Percentiles rank a stretch among this genome's conserved stretches.
These are phyloP conservation scores for Slavum lentiscoides DNA, from an alignment of 2,888 invertebrate genomes.

Conservation along the genomic window DNA sequence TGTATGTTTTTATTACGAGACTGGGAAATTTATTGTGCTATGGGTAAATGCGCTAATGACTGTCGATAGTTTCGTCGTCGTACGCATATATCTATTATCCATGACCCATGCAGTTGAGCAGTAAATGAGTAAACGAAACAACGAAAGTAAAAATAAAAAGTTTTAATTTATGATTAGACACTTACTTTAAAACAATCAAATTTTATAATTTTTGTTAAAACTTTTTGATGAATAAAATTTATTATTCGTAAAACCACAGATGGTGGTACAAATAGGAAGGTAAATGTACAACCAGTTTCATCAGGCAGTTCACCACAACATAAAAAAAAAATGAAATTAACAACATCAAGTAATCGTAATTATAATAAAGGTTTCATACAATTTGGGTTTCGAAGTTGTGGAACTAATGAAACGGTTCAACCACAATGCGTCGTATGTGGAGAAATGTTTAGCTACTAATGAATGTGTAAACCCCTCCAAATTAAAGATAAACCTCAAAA, in stretches of 20 bases:
- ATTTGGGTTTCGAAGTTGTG: slow-evolving; percentile 3
- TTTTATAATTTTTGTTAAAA: neutral
- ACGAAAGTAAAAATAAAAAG: neutral
- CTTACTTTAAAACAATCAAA: neutral
- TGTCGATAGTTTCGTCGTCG: no score
- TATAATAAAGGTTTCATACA: neutral
- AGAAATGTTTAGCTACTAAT: slow-evolving; percentile 6
- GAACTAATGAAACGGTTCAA: neutral
- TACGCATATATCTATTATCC: no score
- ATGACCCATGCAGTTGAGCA: no score
- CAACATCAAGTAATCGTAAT: slow-evolving; percentile 10
- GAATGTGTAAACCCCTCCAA: slow-evolving; percentile 18
- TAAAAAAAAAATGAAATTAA: neutral
- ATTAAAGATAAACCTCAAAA: slow-evolving; percentile 13
- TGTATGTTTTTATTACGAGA: no score
- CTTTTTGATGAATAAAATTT: neutral
- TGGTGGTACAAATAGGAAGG: neutral
- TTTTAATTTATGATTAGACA: neutral
- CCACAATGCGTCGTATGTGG: neutral
- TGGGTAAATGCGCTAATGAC: no score
- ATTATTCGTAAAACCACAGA: slow-evolving; percentile 1
- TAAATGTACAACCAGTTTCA: neutral
- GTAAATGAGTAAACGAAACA: no score
- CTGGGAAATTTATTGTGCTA: no score
- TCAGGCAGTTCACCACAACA: neutral